Evolutionary conservation across 2,888 invertebrate genomes (phyloP), one percentile per base, ranked within the genome.

Genomic region (Hirtodrosophila confusa): DNA sequence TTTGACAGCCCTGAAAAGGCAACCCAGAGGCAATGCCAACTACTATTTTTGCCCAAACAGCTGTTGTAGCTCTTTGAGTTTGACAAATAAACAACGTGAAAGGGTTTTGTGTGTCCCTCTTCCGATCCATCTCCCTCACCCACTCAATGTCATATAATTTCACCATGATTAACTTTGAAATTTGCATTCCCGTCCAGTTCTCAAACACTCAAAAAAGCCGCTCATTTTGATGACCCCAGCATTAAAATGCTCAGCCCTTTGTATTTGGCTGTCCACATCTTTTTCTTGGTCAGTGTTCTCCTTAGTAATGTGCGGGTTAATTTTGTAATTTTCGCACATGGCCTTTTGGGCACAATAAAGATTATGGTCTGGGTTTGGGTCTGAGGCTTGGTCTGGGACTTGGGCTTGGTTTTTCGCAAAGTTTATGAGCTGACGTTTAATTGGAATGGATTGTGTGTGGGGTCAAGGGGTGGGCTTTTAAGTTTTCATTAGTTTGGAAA

Each of bases 81-180:
- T 85, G 83, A 82, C 83, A 85, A 87, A 85, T 76, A 86, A 76
- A 70, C 73, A 69, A 65, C 51, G 39, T 43, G 43, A 63, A 69
- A 72, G 79, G 75, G 69, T 63, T 24, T 3, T 48, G 36, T 10
- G 24, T 12, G 17, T 17, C 17, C 17, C 17, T 17, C 1, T 17
- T 17, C 17, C 17, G 17, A 17, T 12, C 39, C 10, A 2, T 36
- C 33, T 31, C 29, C 33, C 11, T 44, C 2, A 4, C 2, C 10
- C 9, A 9, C 24, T 10, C 11, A 7, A 35, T 41, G 57, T 62
- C 62, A 73, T 79, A 76, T 87, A 82, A 82, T 82, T 87, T 87
- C 64, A 61, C 63, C 88, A 87, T 82, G 82, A 82, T 82, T 82
- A 82, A 87, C 86, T 82, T 87, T 64, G 73, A 79, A 82, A 82